Evolutionary conservation across 2,797 vertebrate species (phyloP).

Genomic region (Ceyx erithaca): DNA sequence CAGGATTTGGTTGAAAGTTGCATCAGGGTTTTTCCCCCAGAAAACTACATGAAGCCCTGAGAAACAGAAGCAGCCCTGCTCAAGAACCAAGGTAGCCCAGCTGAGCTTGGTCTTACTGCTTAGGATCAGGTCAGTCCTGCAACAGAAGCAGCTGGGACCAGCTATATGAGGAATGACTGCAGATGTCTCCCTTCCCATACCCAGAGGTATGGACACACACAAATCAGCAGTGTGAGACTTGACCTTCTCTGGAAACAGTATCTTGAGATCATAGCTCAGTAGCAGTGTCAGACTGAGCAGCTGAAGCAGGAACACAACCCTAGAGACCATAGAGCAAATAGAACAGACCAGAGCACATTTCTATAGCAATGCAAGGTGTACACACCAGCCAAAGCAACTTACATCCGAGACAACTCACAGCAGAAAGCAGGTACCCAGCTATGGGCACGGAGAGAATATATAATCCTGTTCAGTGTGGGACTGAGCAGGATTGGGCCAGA

Average conservation of each 20-base stretch:
- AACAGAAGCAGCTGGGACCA: background rate
- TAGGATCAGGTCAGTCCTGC: background rate
- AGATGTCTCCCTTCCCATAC: rapidly evolving
- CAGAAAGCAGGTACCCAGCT: background rate
- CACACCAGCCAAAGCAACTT: background rate
- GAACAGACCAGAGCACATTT: background rate
- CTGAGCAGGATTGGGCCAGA: background rate
- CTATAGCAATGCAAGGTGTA: background rate
- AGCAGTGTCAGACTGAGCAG: background rate
- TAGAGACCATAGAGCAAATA: background rate
- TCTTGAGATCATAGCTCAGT: background rate
- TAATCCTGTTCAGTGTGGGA: background rate
- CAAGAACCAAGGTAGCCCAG: background rate
- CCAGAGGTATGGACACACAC: background rate
- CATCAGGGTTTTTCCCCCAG: background rate
- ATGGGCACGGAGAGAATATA: background rate
- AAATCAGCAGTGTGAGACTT: background rate
- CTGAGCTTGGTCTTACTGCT: background rate
- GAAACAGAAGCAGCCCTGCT: background rate
- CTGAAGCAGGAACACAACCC: background rate
- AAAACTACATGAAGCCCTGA: background rate
- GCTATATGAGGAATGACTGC: background rate
- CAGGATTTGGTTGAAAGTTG: background rate
- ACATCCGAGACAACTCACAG: background rate
- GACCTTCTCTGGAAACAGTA: background rate